Base-by-base conservation (phyloP, 1,140 invertebrate genomes). In the Mamestra configurata region DNA sequence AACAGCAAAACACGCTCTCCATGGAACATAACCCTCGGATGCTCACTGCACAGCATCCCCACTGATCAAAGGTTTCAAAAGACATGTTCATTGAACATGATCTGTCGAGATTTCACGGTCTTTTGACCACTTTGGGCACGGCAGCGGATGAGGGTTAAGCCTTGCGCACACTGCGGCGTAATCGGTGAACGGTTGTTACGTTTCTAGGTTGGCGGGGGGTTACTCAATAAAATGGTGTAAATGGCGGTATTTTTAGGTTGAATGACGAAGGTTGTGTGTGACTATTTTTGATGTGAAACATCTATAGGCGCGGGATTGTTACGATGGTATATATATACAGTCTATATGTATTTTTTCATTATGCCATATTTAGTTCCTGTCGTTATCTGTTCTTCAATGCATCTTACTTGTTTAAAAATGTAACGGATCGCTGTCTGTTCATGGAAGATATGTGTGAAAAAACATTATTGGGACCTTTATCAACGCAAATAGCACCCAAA, bases 31-130 rank as follows among this genome's bases (percentile, higher is more conserved):
- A 57, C 53, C 53, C 53, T 57, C 8, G 22, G 4, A 24, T 57
- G 53, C 22, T 57, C 53, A 27, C 40, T 57, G 22, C 53, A 24
- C 53, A 27, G 31, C 7, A 24, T 18, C 10, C 22, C 13, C 22
- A 27, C 10, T 57, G 53, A 57, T 57, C 53, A 57, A 57, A 57
- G 53, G 10, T 4, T 24, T 27, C 18, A 22, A 55, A 24, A 57
- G 10, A 57, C 13, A 57, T 27, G 13, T 27, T 57, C 53, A 57
- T 22, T 57, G 53, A 57, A 57, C 24, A 57, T 24, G 53, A 57
- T 57, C 53, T 57, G 22, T 57, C 13, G 53, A 57, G 53, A 57
- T 57, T 57, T 24, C 11, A 57, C 53, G 53, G 22, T 24, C 10
- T 10, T 24, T 22, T 57, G 24, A 15, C 53, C 53, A 57, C 53